Evolutionary conservation across 2,888 invertebrate species (phyloP), one percentile per base, ranked within the genome.

Genomic region (Cerastis leucographa): DNA sequence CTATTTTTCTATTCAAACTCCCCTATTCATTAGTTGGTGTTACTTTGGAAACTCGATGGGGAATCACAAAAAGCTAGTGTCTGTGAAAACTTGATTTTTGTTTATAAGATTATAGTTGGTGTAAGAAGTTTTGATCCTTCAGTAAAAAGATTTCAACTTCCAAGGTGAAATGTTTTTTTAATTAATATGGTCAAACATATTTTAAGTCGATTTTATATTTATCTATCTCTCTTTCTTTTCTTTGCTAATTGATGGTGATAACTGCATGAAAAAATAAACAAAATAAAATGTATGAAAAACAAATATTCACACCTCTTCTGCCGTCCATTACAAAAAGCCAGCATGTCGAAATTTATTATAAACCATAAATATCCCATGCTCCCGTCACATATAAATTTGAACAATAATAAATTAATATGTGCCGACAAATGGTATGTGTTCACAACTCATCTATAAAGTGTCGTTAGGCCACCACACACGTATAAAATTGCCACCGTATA

Each of bases 1-100:
- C 92, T 93, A 93, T 94, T 93, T 94, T 92, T 94, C 94, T 95
- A 95, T 93, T 92, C 92, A 87, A 87, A 81, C 89, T 89, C 87
- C 89, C 87, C 87, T 89, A 88, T 88, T 86, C 83, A 86, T 89
- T 88, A 87, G 81, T 76, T 76, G 42, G 29, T n/a, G 51, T 61
- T 86, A 87, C 87, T 54, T 71, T 56, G 46, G 66, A 44, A 78
- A 80, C 85, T 81, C 89, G 85, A 83, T 76, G 11, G 17, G 6
- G 54, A 0, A 14, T 79, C 80, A 46, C 71, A 51, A 40, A 40
- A 5, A 35, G 71, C 12, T 51, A 49, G 40, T n/a, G 35, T 19
- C 17, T 35, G 2, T 49, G 4, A 35, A 22, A 51, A 22, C 11
- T 12, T 22, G 11, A 22, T n/a, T 42, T 56, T 51, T n/a, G 7